Evolutionary conservation across 2,888 invertebrate species (phyloP).

Genomic region (Serripes groenlandicus): DNA sequence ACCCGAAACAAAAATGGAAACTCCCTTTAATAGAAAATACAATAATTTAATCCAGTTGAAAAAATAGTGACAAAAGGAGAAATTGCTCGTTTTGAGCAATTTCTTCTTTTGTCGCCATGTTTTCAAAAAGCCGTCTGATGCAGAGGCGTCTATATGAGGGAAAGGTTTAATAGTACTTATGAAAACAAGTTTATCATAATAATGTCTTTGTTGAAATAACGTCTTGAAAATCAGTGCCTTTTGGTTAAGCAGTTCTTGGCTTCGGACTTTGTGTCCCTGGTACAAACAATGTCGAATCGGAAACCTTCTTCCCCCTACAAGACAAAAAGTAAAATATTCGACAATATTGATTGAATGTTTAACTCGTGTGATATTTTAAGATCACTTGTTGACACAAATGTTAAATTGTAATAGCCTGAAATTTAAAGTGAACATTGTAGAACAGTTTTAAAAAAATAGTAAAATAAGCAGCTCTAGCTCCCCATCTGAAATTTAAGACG

Average conservation of each 20-base stretch:
- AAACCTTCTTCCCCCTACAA: conserved; percentile 1
- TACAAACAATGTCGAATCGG: not conserved
- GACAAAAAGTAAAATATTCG: not conserved
- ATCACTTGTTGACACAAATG: too few species aligned
- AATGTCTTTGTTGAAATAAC: not conserved
- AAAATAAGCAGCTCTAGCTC: too few species aligned
- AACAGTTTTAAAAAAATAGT: too few species aligned
- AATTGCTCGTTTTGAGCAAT: not conserved
- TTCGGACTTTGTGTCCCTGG: not conserved
- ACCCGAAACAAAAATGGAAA: too few species aligned
- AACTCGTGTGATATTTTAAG: too few species aligned
- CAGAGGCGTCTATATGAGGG: not conserved
- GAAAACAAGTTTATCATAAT: not conserved
- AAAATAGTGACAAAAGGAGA: not conserved
- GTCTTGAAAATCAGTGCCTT: not conserved
- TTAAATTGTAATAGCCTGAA: too few species aligned
- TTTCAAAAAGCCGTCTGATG: not conserved
- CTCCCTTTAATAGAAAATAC: too few species aligned
- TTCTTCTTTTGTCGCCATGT: not conserved
- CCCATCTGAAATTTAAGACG: too few species aligned
- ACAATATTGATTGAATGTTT: too few species aligned
- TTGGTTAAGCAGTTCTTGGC: not conserved
- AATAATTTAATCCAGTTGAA: too few species aligned
- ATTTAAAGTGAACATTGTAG: too few species aligned
- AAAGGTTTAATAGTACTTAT: not conserved